Evolutionary conservation across 2,113 vertebrate species (phyloP), one percentile per base, ranked within the genome.

Genomic region (Dasypus novemcinctus): DNA sequence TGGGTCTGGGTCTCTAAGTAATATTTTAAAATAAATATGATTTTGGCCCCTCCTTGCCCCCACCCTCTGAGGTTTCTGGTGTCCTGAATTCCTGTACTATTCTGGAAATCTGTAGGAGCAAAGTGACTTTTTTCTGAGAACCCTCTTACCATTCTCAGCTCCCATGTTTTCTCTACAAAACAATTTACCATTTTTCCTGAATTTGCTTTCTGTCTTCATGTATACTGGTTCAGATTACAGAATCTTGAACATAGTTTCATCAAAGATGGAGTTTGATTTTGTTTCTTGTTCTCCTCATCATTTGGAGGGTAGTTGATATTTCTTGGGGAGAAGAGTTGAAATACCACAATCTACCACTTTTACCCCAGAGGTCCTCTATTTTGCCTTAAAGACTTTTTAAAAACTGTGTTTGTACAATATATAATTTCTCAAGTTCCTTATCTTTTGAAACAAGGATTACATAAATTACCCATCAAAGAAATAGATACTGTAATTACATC

Each of bases 391-490:
- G 13, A 25, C 87, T 87, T 31, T 90, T 90, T 85, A 74, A 20
- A n/a, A 91, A 83, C 38, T 78, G 23, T 86, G 83, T 68, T 87
- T 91, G 18, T 12, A 94, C 14, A 85, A 36, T 68, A 81, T 27
- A 33, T 89, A 89, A 43, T 90, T 93, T 54, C 21, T 81, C 54
- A 25, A 90, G 57, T 49, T 84, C 13, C n/a, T n/a, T 94, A 79
- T 59, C 61, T 81, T 97, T 87, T 8, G 64, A 97, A 95, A 93
- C 2, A 69, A 88, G 76, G 25, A 69, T 79, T 71, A 85, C 23
- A 72, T 90, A 94, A 85, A 93, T 90, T 88, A 93, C 54, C 69
- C 27, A 90, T 59, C 27, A 21, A 76, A 95, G 33, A 88, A 79
- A 91, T 93, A 86, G 12, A 78, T 63, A 72, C 27, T 93, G 52